Evolutionary conservation across 2,113 vertebrate species (phyloP).

Genomic region (Platysternon megacephalum): DNA sequence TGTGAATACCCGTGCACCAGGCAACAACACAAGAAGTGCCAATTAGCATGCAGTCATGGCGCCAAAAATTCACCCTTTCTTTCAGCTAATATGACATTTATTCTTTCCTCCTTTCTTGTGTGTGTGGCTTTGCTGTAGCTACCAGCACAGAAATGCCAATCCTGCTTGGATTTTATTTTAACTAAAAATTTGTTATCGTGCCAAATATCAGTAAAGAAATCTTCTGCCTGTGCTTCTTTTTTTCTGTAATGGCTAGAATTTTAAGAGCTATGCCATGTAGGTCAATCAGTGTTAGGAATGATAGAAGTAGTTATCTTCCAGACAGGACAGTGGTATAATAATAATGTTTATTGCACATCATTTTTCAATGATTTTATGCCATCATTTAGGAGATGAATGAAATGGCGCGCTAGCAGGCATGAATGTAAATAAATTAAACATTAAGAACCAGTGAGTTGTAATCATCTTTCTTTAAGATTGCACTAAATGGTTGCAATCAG

Average conservation of each 20-base stretch:
- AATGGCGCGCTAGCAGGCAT: slow-evolving; percentile 76
- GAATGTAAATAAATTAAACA: slow-evolving; percentile 87
- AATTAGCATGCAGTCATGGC: slow-evolving; percentile 77
- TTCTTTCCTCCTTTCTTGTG: neutral
- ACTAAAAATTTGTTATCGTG: slow-evolving; percentile 69
- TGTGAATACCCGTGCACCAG: slow-evolving; percentile 74
- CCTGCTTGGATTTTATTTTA: slow-evolving; percentile 71
- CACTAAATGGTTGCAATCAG: slow-evolving; percentile 83
- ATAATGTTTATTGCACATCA: slow-evolving; percentile 76
- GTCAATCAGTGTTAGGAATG: slow-evolving; percentile 68
- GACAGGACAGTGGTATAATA: slow-evolving; percentile 61
- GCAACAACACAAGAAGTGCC: slow-evolving; percentile 75
- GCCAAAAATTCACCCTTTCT: slow-evolving; percentile 76
- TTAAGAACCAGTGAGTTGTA: slow-evolving; percentile 80
- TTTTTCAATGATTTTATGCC: slow-evolving; percentile 81
- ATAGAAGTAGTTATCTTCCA: slow-evolving; percentile 72
- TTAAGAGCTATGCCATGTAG: slow-evolving; percentile 70
- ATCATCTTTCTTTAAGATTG: slow-evolving; percentile 83
- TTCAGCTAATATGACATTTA: slow-evolving; percentile 77
- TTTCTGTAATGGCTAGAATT: slow-evolving; percentile 54
- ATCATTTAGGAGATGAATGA: slow-evolving; percentile 79
- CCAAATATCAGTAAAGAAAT: slow-evolving; percentile 69
- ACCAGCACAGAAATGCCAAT: slow-evolving; percentile 62
- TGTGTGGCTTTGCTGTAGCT: slow-evolving; percentile 59
- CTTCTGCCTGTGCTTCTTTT: slow-evolving; percentile 59